These are phyloP conservation scores for Loxodonta africana DNA, from an alignment of 2,113 vertebrate species.

Conservation along the genomic window DNA sequence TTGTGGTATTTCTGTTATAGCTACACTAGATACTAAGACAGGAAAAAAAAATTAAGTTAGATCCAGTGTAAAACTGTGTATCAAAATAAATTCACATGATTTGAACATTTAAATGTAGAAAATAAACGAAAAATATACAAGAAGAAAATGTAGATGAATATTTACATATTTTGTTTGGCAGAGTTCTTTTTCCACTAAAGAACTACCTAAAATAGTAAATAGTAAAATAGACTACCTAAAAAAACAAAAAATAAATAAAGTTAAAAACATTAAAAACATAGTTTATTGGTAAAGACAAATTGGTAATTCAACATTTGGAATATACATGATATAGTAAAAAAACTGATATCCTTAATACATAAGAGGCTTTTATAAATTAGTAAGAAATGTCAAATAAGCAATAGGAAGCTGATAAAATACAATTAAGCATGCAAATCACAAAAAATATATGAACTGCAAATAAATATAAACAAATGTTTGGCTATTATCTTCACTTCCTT, in stretches of 20 bases:
- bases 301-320: not conserved
- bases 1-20: too few species aligned
- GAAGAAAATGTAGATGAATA: conserved; percentile 45
- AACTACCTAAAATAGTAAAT: too few species aligned
- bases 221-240: not conserved
- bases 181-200: not conserved
- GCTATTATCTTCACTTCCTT: not conserved
- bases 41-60: not conserved
- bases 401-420: not conserved
- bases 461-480: not conserved
- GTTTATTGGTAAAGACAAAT: not conserved
- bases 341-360: not conserved
- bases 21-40: not conserved
- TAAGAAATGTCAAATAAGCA: conserved; percentile 3
- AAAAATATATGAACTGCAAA: not conserved
- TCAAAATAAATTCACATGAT: not conserved
- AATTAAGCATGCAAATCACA: not conserved
- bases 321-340: not conserved
- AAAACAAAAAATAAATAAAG: not conserved
- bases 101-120: conserved; percentile 26
- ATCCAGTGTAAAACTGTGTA: not conserved
- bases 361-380: not conserved
- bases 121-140: conserved; percentile 42
- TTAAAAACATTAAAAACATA: not conserved
- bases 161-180: not conserved